Conservation (phyloP, 2,888 invertebrate genomes). For the Laothoe populi region DNA sequence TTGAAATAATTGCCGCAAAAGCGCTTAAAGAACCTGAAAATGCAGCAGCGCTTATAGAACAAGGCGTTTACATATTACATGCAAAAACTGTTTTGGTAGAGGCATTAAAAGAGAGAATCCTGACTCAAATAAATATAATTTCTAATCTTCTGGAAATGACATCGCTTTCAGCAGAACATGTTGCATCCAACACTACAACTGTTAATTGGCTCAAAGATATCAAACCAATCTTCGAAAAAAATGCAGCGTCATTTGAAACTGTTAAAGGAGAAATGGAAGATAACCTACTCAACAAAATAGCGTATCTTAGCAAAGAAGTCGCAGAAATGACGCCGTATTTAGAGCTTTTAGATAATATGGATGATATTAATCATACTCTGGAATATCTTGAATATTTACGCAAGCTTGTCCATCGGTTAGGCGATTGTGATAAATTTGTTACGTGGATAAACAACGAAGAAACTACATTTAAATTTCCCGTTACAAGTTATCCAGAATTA, state of each 20-base stretch:
- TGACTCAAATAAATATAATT: constrained; percentile 87
- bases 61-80: constrained; percentile 91
- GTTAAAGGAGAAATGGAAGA: constrained; percentile 95
- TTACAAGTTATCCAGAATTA: constrained; percentile 90
- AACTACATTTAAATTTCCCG: constrained; percentile 91
- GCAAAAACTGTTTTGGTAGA: constrained; percentile 90
- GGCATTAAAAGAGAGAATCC: constrained; percentile 88
- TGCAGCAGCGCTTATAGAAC: constrained; percentile 92
- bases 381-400: constrained; percentile 92
- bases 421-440: constrained; percentile 90
- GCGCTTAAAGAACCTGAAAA: constrained; percentile 90
- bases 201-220: constrained; percentile 94
- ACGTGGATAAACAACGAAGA: constrained; percentile 96
- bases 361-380: constrained; percentile 89
- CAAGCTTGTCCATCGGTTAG: constrained; percentile 89
- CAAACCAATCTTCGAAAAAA: constrained; percentile 91
- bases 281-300: constrained; percentile 87
- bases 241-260: constrained; percentile 91
- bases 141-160: constrained; percentile 91
- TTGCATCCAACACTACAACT: constrained; percentile 91
- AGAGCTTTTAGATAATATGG: constrained; percentile 93
- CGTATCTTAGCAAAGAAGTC: constrained; percentile 89
- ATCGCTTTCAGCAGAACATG: constrained; percentile 89
- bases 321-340: constrained; percentile 90
- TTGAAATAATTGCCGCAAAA: constrained; percentile 87